phyloP scores from a whole-genome alignment of 2,888 invertebrate genomes.

The Meghimatium bilineatum region DNA sequence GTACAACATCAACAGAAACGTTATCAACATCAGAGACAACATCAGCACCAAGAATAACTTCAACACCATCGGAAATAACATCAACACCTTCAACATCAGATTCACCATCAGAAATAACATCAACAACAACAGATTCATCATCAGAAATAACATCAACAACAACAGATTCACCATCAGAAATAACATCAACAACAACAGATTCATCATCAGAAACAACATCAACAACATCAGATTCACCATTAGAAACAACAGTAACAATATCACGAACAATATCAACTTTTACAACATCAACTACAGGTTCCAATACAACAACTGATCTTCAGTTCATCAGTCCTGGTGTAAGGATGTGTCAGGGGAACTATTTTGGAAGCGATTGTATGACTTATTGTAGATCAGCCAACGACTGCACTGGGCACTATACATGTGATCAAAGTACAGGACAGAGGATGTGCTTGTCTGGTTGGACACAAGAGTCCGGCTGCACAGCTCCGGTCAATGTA shows the following conservation, averaged over 20 bases:
- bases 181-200: too few relatives aligned
- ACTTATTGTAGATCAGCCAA: constrained; percentile 50
- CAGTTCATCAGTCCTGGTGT: not conserved
- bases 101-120: too few relatives aligned
- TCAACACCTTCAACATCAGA: constrained; percentile 5
- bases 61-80: not conserved
- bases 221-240: not conserved
- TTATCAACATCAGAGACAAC: not conserved
- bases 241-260: not conserved
- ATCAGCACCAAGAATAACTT: not conserved
- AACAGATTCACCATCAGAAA: too few relatives aligned
- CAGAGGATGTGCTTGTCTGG: constrained; percentile 51
- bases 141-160: too few relatives aligned
- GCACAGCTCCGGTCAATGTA: not conserved
- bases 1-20: constrained; percentile 30
- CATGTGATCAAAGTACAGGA: constrained; percentile 51
- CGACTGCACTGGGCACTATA: constrained; percentile 54
- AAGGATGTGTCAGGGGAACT: constrained; percentile 46
- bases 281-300: not conserved
- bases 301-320: not conserved
- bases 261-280: not conserved
- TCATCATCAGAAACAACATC: not conserved
- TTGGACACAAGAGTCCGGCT: constrained; percentile 52
- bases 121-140: too few relatives aligned
- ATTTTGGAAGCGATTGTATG: constrained; percentile 48